Evolutionary conservation across 2,797 vertebrate species (phyloP).

Genomic region (Dendrocincla tyrannina): DNA sequence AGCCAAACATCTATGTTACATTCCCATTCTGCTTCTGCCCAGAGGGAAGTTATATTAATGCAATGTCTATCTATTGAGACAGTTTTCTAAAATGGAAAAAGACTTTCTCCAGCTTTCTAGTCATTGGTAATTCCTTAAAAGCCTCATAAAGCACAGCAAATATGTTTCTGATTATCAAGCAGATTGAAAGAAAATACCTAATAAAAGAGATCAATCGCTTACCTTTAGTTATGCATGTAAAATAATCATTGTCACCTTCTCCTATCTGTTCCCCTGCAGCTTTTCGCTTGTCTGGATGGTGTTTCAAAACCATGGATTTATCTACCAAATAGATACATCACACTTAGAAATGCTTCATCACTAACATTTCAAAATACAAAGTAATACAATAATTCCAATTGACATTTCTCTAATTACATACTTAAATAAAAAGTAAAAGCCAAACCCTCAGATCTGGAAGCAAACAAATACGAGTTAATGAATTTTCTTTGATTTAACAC

Average conservation of each 20-base stretch:
- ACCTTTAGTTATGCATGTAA: constrained; percentile 87
- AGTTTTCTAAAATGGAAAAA: background rate
- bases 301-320: constrained; percentile 97
- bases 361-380: background rate
- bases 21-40: background rate
- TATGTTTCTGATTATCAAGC: background rate
- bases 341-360: background rate
- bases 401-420: background rate
- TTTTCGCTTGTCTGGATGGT: constrained; percentile 98
- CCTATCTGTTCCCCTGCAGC: constrained; percentile 95
- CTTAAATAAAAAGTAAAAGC: background rate
- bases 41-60: background rate
- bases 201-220: background rate
- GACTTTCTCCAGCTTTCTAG: background rate
- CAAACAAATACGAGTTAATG: background rate
- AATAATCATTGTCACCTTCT: constrained; percentile 96
- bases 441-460: background rate
- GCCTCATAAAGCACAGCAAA: background rate
- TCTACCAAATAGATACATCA: constrained; percentile 76
- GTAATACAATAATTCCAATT: background rate
- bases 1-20: background rate
- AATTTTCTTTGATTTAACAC: background rate
- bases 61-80: background rate
- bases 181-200: background rate
- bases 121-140: background rate